Evolutionary conservation across 2,113 vertebrate genomes (phyloP), one percentile per base, ranked within the genome.

Genomic region (Mus spicilegus): DNA sequence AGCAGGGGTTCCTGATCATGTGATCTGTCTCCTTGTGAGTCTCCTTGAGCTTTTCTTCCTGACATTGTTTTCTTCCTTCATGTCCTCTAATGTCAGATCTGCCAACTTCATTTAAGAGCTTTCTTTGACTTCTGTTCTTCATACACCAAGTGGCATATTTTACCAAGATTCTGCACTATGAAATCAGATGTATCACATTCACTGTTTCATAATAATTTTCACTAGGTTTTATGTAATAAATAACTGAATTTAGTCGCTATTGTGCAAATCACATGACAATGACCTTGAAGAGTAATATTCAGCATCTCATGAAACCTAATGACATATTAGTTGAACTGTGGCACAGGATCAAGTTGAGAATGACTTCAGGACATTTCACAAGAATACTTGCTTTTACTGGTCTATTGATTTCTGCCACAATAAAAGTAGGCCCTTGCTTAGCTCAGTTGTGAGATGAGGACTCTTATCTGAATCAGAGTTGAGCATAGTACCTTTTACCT

Each of bases 1-100:
- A 39, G 2, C 14, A 51, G 22, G n/a, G 22, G 0, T 56, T 33
- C 3, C 49, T 1, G 6, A 19, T 8, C 4, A 22, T 11, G 5
- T 54, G 49, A 30, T 24, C 39, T 42, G 51, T n/a, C 24, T 54
- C 19, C 67, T 88, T 33, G 61, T 51, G 9, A 94, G n/a, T 22
- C 30, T 73, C 26, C 9, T 58, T 91, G 80, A 3, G 16, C 19
- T 26, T 0, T 84, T 75, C 22, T 86, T 70, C 90, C 1, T 33
- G 16, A 69, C 0, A 75, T 17, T 42, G 70, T 30, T n/a, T 22
- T 69, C 28, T 58, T 51, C 70, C 22, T 56, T 10, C 12, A 56
- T 42, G 56, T 20, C 11, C 36, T 17, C 54, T 87, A 36, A 26
- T 65, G 0, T 89, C 42, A 87, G 63, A 65, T 4, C 22, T 76